Evolutionary conservation across 2,113 vertebrate species (phyloP), one percentile per base, ranked within the genome.

Genomic region (Desmodus rotundus): DNA sequence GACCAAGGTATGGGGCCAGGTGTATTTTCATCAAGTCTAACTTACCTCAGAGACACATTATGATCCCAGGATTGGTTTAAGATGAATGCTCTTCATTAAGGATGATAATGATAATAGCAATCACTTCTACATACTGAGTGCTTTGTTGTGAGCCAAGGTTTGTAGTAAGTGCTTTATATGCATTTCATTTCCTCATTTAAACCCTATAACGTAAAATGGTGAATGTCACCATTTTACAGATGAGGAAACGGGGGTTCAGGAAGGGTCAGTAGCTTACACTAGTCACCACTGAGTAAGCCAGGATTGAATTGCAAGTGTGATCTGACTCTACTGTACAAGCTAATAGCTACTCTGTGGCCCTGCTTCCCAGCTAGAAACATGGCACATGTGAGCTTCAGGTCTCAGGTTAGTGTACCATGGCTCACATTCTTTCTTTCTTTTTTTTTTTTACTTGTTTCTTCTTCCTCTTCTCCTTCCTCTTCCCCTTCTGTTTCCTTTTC

Each of bases 21-120:
- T 93, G 16, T 67, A n/a, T 78, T 86, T 96, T 41, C 50, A 81
- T 82, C 16, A 76, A 52, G 12, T 58, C 47, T 88, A 5, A 33
- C 58, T 93, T 77, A 50, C 43, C 52, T 89, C 19, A 56, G 56
- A 87, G 33, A 63, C 36, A 45, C 7, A 43, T 83, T 67, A 77
- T 93, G 41, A 5, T 10, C 7, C 10, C 45, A 33, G 45, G n/a
- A 54, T 22, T 87, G 63, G 2, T 95, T 80, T 97, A 83, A 74
- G 61, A 82, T 67, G 41, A 3, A 26, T 90, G 31, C 36, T 83
- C 50, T 54, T 77, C 38, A 52, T 54, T 88, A 61, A 47, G 54
- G 56, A 67, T 67, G 26, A 6, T n/a, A 93, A 65, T 92, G 56
- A 87, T 81, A 67, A 78, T 11, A 89, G 36, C 36, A 67, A 54